phyloP scores from a whole-genome alignment of 1,140 invertebrate genomes.

The Drosophila bipectinata region DNA sequence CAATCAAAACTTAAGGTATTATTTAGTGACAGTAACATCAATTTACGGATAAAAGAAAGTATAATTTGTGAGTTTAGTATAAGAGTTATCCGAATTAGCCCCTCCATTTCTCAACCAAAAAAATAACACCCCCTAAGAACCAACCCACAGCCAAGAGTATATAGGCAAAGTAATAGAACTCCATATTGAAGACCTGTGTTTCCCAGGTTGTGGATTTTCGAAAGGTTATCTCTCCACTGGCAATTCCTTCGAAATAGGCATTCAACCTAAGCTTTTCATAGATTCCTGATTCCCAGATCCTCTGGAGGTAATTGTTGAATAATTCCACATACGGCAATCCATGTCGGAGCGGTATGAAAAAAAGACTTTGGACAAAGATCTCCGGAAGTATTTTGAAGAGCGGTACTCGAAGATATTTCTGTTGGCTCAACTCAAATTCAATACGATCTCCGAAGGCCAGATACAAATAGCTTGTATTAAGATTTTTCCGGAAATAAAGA shows the following conservation, averaged over 20 bases:
- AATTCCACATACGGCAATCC: constrained; percentile 30
- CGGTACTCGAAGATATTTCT: constrained; percentile 31
- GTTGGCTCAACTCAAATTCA: constrained; percentile 23
- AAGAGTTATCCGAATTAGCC: not conserved
- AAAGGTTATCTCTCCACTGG: constrained; percentile 31
- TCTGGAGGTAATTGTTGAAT: constrained; percentile 25
- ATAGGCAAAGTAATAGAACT: constrained; percentile 40
- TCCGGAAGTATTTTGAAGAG: constrained; percentile 18
- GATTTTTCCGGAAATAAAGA: constrained; percentile 14
- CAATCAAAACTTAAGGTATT: constrained; percentile 14
- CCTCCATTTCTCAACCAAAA: constrained; percentile 7
- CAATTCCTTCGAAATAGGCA: constrained; percentile 25
- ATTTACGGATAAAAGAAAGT: constrained; percentile 10
- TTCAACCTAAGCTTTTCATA: constrained; percentile 6
- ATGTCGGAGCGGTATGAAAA: constrained; percentile 24
- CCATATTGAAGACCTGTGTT: constrained; percentile 26
- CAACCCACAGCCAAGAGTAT: constrained; percentile 29
- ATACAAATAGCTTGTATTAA: constrained; percentile 21
- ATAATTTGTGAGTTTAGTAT: not conserved
- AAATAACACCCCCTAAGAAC: constrained; percentile 15
- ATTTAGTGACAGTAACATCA: constrained; percentile 3
- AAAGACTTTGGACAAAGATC: constrained; percentile 18
- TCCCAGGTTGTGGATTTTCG: constrained; percentile 11
- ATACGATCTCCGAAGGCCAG: constrained; percentile 32
- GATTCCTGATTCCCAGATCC: constrained; percentile 40